Percentiles rank a stretch among this genome's conserved stretches.
These are phyloP conservation scores for Pinctada fucata DNA, from an alignment of 2,888 invertebrate genomes.

Conservation along the genomic window DNA sequence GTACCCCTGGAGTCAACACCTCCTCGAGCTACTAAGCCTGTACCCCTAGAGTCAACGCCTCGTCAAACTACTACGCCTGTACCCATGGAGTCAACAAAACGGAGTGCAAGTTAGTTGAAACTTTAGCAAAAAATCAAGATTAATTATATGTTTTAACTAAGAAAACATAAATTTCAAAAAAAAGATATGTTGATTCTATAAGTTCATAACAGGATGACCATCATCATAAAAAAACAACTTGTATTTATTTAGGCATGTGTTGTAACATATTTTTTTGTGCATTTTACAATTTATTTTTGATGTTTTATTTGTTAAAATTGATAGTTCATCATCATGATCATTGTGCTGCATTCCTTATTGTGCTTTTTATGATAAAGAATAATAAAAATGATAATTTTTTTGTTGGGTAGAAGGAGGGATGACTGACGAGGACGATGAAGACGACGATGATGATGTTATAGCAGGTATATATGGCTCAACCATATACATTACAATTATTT, in stretches of 20 bases:
- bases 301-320: constrained; percentile 6
- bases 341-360: constrained; percentile 13
- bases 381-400: constrained; percentile 7
- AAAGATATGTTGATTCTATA: background rate
- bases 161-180: background rate
- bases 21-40: no score
- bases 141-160: background rate
- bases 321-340: no score
- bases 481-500: background rate
- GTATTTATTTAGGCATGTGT: no score
- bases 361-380: constrained; percentile 1
- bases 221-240: background rate
- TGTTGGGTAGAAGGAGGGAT: background rate
- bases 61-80: no score
- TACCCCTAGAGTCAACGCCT: no score
- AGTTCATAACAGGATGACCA: background rate
- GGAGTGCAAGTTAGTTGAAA: constrained; percentile 11
- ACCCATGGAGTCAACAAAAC: background rate
- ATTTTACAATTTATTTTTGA: no score
- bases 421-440: no score
- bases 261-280: no score
- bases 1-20: background rate
- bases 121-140: background rate
- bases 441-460: background rate
- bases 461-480: no score